phyloP scores from a whole-genome alignment of 1,140 invertebrate genomes.

The Drosophila littoralis region DNA sequence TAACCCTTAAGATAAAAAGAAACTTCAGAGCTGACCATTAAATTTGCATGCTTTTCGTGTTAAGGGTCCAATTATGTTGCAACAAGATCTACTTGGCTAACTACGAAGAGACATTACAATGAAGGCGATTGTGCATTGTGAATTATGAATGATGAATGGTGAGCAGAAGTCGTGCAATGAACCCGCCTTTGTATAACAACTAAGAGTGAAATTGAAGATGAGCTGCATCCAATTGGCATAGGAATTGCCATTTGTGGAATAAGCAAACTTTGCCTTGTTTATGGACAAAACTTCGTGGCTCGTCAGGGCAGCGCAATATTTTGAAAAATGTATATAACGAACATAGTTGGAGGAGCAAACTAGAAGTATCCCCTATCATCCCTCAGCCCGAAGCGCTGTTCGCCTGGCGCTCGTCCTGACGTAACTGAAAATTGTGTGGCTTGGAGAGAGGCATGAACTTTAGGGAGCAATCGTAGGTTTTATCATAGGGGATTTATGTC shows the following conservation, averaged over 20 bases:
- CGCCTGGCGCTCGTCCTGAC: slow-evolving; percentile 8
- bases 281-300: slow-evolving; percentile 55
- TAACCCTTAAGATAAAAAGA: slow-evolving; percentile 13
- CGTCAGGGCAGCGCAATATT: slow-evolving; percentile 62
- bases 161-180: slow-evolving; percentile 52
- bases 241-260: slow-evolving; percentile 61
- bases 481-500: slow-evolving; percentile 74
- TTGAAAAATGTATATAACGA: slow-evolving; percentile 67
- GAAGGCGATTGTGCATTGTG: slow-evolving; percentile 1
- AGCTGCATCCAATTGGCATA: slow-evolving; percentile 56
- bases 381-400: background rate
- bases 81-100: slow-evolving; percentile 42
- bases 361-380: slow-evolving; percentile 46
- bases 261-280: slow-evolving; percentile 36
- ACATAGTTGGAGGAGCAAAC: slow-evolving; percentile 60
- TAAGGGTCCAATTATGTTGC: slow-evolving; percentile 59
- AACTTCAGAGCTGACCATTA: slow-evolving; percentile 26
- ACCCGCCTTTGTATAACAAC: slow-evolving; percentile 23
- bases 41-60: slow-evolving; percentile 61
- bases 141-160: background rate
- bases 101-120: slow-evolving; percentile 47
- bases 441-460: slow-evolving; percentile 64
- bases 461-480: slow-evolving; percentile 70
- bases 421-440: slow-evolving; percentile 63
- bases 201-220: slow-evolving; percentile 11